Conservation (phyloP, 2,113 vertebrate genomes). For the Leuciscus idus region DNA sequence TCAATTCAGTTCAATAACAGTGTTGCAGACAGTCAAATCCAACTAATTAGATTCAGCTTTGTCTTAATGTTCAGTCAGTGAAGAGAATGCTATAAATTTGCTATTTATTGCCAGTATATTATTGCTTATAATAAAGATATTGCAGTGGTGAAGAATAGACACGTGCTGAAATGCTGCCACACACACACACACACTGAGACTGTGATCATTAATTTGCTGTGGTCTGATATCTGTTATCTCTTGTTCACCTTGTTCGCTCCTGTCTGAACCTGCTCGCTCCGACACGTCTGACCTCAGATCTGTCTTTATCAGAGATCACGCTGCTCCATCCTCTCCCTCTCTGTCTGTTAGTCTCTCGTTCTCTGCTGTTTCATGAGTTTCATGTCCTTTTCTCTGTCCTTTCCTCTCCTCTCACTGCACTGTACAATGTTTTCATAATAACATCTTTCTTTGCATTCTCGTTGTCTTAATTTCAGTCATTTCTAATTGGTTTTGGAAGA, state of each 20-base stretch:
- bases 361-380: background rate
- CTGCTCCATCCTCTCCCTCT: background rate
- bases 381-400: too few relatives aligned
- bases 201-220: constrained; percentile 5
- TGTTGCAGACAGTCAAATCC: too few relatives aligned
- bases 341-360: background rate
- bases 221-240: constrained; percentile 23
- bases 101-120: too few relatives aligned
- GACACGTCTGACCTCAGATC: constrained; percentile 27
- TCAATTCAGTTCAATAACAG: too few relatives aligned
- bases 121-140: too few relatives aligned
- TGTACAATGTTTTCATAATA: background rate
- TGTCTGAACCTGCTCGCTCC: constrained; percentile 7
- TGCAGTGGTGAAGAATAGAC: background rate
- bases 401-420: background rate
- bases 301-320: constrained; percentile 15
- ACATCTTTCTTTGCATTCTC: background rate
- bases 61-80: too few relatives aligned
- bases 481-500: too few relatives aligned
- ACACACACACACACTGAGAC: background rate
- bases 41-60: too few relatives aligned
- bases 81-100: background rate
- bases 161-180: background rate
- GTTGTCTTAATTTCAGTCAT: background rate
- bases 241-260: constrained; percentile 9